Conservation (phyloP, 2,797 vertebrate species). For the Pipistrellus pipistrellus region DNA sequence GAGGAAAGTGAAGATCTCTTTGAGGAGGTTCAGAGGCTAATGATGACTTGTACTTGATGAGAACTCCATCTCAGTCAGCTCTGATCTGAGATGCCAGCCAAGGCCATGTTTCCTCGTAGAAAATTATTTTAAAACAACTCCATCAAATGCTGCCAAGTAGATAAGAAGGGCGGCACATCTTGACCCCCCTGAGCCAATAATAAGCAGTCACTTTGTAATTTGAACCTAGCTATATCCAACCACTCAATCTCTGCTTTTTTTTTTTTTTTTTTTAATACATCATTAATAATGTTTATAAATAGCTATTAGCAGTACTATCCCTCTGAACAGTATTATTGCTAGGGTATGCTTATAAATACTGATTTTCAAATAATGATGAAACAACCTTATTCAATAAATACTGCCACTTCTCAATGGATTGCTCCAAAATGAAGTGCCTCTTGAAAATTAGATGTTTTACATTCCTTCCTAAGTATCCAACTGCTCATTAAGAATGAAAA, state of each 20-base stretch:
- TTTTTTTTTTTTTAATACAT: not conserved
- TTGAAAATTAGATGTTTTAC: conserved; percentile 5
- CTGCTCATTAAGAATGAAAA: conserved; percentile 58
- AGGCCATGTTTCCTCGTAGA: conserved; percentile 31
- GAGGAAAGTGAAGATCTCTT: not conserved
- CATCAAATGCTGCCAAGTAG: not conserved
- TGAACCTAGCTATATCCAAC: not conserved
- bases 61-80: not conserved
- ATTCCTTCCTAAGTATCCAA: conserved; percentile 35
- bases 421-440: conserved; percentile 17
- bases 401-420: not conserved
- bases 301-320: not conserved
- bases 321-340: not conserved
- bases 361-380: not conserved
- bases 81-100: not conserved
- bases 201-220: not conserved
- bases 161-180: not conserved
- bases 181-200: not conserved
- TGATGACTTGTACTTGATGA: not conserved
- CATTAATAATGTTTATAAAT: conserved; percentile 1
- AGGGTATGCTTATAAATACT: not conserved
- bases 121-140: conserved; percentile 42
- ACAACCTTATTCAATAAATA: not conserved
- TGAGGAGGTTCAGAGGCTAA: conserved; percentile 58
- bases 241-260: not conserved